Evolutionary conservation across 2,797 vertebrate species (phyloP), one percentile per base, ranked within the genome.

Genomic region (Myotis daubentonii): DNA sequence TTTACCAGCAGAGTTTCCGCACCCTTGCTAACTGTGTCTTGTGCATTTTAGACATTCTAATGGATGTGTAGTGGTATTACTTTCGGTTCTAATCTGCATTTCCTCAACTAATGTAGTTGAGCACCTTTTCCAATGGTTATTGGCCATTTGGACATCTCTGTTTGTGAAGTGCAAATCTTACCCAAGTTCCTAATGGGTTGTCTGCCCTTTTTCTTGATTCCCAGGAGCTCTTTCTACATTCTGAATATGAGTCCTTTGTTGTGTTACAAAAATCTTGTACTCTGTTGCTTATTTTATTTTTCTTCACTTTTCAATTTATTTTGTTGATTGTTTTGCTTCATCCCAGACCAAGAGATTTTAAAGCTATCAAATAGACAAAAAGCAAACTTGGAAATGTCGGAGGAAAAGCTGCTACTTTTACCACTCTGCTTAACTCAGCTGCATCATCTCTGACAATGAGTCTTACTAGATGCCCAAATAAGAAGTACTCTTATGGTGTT

Each of bases 321-420:
- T 66, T 87, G 16, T 60, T 81, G 51, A 70, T 76, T 72, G 53
- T 47, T 92, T 80, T 78, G 41, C 22, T 89, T 84, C 28, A 25
- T 71, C 20, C n/a, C 57, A 57, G 81, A 76, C 5, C 9, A 86
- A 82, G 28, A 89, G 75, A 93, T 70, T 86, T n/a, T 86, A 92
- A 96, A 91, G 36, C 60, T 44, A 85, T 84, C 51, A 91, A 33
- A 70, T 7, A 74, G 75, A 81, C 49, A 78, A 57, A 93, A 92
- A 36, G 30, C 16, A n/a, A 62, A 16, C 23, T 91, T 93, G 55
- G 55, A 60, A n/a, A 9, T 72, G 49, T 72, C 36, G 33, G 60
- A 8, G 33, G 80, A 57, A 94, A 94, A 93, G 51, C 4, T 81
- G 25, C 23, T 25, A 15, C 17, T 92, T 38, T 72, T 33, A 41